Evolutionary conservation across 1,140 invertebrate genomes (phyloP), one percentile per base, ranked within the genome.

Genomic region (Lepidurus couesii): DNA sequence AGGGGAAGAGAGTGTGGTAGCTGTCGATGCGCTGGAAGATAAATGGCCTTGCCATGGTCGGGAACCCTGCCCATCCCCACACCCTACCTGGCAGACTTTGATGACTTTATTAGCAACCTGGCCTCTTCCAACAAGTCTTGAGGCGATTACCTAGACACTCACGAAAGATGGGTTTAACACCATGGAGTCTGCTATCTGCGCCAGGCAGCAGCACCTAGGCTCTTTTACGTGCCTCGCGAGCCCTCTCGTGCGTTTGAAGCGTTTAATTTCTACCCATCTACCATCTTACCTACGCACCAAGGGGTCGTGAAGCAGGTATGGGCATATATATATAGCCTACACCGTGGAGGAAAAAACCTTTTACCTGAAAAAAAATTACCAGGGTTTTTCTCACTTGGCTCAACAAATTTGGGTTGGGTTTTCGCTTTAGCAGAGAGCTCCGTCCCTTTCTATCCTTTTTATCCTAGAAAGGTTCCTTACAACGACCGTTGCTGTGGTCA

Each of bases 1-100:
- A 65, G 8, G 21, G 21, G 53, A 65, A 65, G 53, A 65, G 21
- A 21, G 16, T 65, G 53, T 65, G 21, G 53, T 65, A 65, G 53
- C 53, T 65, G 53, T 65, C 53, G 53, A 65, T 65, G 53, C 53
- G 53, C 53, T 65, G 53, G 53, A 65, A 65, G 53, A 65, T 65
- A 65, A 65, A 65, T 65, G 53, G 53, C 53, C 21, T 65, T 65
- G 5, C 53, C 53, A 7, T 65, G 53, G 53, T 65, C n/a, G 21
- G 53, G 53, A 16, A 65, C 53, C 53, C n/a, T 65, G 53, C 53
- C 53, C 53, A 65, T 65, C 53, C 21, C 53, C 53, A 21, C 47
- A 65, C 53, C 53, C 53, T 65, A 65, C 53, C 53, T 65, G 53
- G 53, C 53, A 65, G 53, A 65, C 53, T 65, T 65, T 65, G 53